phyloP scores from a whole-genome alignment of 2,888 invertebrate species.

The Orchesellides sinensis region DNA sequence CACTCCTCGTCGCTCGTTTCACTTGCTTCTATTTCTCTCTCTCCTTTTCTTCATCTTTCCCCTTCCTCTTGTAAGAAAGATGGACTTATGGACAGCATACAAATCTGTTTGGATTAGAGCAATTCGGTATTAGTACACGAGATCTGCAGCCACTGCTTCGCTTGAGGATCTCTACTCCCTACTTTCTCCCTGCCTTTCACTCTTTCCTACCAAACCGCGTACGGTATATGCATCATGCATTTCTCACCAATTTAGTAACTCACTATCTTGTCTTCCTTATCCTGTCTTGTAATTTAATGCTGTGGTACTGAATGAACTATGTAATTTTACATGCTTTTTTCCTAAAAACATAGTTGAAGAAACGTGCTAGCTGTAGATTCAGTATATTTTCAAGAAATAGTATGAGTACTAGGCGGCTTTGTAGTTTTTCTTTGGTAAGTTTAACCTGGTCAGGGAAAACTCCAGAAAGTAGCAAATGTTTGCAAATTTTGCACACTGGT shows the following conservation, averaged over 20 bases:
- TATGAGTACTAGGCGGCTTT: no score
- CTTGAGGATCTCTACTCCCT: slow-evolving; percentile 10
- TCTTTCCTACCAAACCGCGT: neutral
- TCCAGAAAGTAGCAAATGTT: neutral
- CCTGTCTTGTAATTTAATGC: slow-evolving; percentile 49
- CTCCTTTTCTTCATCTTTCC: slow-evolving; percentile 19
- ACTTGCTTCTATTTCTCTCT: slow-evolving; percentile 40
- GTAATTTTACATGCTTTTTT: slow-evolving; percentile 49
- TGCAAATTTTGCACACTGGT: slow-evolving; percentile 13
- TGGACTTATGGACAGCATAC: slow-evolving; percentile 68
- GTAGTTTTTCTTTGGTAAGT: no score
- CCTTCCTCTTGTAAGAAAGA: slow-evolving; percentile 7
- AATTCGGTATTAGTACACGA: slow-evolving; percentile 29
- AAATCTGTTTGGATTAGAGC: slow-evolving; percentile 65
- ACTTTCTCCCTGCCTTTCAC: neutral
- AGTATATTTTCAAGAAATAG: no score
- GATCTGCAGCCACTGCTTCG: neutral
- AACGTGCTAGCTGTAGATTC: no score
- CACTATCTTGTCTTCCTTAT: slow-evolving; percentile 6
- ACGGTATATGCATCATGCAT: neutral
- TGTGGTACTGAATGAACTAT: slow-evolving; percentile 24
- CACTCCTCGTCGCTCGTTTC: slow-evolving; percentile 62
- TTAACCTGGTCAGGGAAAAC: neutral
- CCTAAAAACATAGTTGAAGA: neutral
- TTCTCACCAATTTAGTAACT: neutral